Conservation (phyloP, 2,797 vertebrate genomes). For the Pithecia hirsuta region DNA sequence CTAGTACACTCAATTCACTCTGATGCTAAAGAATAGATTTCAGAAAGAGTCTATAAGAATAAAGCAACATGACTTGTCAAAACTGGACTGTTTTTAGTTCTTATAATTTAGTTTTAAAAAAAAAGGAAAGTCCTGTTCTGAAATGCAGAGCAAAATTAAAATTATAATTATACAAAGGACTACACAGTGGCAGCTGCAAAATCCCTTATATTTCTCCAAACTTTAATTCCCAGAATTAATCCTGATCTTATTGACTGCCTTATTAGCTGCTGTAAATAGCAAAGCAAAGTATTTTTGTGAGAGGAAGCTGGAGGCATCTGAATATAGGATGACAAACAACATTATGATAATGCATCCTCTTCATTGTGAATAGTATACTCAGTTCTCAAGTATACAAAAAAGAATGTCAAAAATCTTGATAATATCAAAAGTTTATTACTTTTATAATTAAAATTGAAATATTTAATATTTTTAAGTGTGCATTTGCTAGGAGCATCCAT, state of each 20-base stretch:
- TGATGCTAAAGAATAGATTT: conserved; percentile 49
- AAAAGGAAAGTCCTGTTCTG: conserved; percentile 47
- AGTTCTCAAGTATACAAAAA: conserved; percentile 29
- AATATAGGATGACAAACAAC: conserved; percentile 10
- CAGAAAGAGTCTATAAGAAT: conserved; percentile 53
- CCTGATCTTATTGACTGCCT: conserved; percentile 69
- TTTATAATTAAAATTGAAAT: conserved; percentile 57
- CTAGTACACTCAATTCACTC: conserved; percentile 43
- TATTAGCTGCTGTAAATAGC: conserved; percentile 74
- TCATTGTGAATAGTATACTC: neutral
- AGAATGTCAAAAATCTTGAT: conserved; percentile 22
- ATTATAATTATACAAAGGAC: conserved; percentile 56
- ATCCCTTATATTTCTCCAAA: conserved; percentile 35
- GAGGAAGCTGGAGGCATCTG: conserved; percentile 32
- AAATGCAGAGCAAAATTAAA: conserved; percentile 66
- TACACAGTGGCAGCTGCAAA: neutral
- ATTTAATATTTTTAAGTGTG: conserved; percentile 15
- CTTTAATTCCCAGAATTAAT: conserved; percentile 40
- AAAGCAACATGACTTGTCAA: conserved; percentile 56
- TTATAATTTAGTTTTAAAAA: conserved; percentile 57
- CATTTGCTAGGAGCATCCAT: neutral
- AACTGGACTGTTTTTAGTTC: conserved; percentile 46
- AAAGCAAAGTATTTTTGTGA: conserved; percentile 48
- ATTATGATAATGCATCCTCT: conserved; percentile 4
- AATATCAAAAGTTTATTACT: conserved; percentile 46